Conservation (phyloP, 2,888 invertebrate genomes). For the Hirtodrosophila duncani region DNA sequence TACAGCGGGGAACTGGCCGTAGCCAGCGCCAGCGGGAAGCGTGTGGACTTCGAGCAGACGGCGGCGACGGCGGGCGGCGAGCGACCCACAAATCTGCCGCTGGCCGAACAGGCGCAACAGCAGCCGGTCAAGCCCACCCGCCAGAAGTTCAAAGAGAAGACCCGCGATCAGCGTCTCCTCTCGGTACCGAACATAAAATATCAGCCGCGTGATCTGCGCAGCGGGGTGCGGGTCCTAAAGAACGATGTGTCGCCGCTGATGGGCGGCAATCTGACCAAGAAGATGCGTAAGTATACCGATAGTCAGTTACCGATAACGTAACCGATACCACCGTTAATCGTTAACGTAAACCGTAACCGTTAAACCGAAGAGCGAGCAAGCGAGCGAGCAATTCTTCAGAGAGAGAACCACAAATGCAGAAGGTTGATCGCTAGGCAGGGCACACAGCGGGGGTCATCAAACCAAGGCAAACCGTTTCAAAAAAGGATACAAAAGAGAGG, state of each 20-base stretch:
- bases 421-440: conserved; percentile 33
- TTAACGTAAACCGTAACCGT: background rate
- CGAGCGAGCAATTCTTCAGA: conserved; percentile 14
- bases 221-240: conserved; percentile 67
- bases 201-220: conserved; percentile 77
- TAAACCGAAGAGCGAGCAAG: conserved; percentile 30
- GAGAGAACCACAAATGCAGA: conserved; percentile 1
- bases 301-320: conserved; percentile 4
- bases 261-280: conserved; percentile 87
- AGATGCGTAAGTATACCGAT: conserved; percentile 89
- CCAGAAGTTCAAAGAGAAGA: conserved; percentile 80
- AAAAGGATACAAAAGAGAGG: background rate
- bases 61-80: conserved; percentile 74
- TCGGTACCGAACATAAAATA: conserved; percentile 89
- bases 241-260: conserved; percentile 80
- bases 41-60: conserved; percentile 76
- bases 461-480: conserved; percentile 8
- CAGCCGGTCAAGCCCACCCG: conserved; percentile 81
- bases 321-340: background rate
- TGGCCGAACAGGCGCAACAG: conserved; percentile 41
- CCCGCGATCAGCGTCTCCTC: conserved; percentile 83
- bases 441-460: too few relatives aligned
- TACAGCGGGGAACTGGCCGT: conserved; percentile 8
- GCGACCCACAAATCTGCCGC: conserved; percentile 82
- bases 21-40: conserved; percentile 39